Percentiles rank a stretch among this genome's conserved stretches.
These are phyloP conservation scores for Channallabes apus DNA, from an alignment of 2,797 vertebrate species.

Conservation along the genomic window DNA sequence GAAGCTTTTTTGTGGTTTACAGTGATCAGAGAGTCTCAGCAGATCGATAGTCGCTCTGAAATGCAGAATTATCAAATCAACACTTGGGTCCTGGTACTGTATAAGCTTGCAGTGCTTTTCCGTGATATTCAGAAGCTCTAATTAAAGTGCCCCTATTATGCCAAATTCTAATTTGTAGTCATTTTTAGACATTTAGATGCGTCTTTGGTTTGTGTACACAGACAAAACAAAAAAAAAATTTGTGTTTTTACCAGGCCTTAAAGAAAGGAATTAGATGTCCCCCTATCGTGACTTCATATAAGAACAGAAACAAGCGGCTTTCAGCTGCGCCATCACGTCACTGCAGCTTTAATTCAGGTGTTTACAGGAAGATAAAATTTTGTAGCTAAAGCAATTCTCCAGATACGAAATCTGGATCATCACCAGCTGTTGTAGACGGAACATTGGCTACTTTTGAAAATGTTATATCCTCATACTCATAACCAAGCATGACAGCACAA, in stretches of 20 bases:
- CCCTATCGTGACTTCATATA: no score
- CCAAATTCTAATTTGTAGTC: no score
- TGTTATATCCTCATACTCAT: not conserved
- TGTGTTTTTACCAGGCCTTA: no score
- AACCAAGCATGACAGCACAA: not conserved
- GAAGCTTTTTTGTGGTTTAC: no score
- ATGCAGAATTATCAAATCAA: constrained; percentile 3
- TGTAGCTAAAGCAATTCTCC: no score
- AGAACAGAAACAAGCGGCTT: not conserved
- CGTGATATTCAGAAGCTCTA: no score
- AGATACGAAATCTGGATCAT: not conserved
- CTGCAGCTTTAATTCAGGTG: not conserved
- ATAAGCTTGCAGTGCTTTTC: constrained; percentile 7
- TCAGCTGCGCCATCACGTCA: not conserved
- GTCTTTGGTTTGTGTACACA: no score
- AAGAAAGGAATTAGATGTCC: no score
- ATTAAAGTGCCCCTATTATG: not conserved
- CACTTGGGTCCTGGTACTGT: constrained; percentile 14
- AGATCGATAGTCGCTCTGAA: constrained; percentile 19
- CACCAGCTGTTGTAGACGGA: not conserved
- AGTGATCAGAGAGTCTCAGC: not conserved
- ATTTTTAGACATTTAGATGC: no score
- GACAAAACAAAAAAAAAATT: no score
- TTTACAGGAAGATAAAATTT: not conserved
- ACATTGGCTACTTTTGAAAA: not conserved